phyloP scores from a whole-genome alignment of 2,797 vertebrate species.

The Triplophysa yarkandensis region DNA sequence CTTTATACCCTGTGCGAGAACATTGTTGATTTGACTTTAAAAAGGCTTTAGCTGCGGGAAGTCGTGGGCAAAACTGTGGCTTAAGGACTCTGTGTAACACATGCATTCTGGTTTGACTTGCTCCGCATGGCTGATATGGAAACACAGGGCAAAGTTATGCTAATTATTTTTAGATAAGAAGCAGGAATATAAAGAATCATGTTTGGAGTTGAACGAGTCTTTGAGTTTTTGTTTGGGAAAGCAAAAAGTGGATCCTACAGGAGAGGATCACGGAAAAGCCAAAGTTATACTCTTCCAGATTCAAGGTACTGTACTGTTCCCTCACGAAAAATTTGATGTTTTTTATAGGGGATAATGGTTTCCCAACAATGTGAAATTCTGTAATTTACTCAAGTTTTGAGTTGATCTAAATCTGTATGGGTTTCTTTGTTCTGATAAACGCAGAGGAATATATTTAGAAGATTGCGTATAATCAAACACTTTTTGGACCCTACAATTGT shows the following conservation, averaged over 20 bases:
- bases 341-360: not conserved
- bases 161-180: conserved; percentile 10
- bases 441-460: too few relatives aligned
- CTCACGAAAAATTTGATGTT: not conserved
- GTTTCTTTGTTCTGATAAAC: too few relatives aligned
- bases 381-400: too few relatives aligned
- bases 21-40: conserved; percentile 48
- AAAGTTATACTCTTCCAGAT: conserved; percentile 68
- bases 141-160: conserved; percentile 2
- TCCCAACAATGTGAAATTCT: too few relatives aligned
- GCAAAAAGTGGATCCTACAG: conserved; percentile 63
- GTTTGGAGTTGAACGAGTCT: conserved; percentile 70
- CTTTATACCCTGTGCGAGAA: conserved; percentile 46
- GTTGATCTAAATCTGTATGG: too few relatives aligned
- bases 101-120: conserved; percentile 1
- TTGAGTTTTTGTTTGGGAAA: conserved; percentile 68
- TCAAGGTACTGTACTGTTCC: conserved; percentile 72
- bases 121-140: not conserved
- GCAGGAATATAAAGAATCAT: conserved; percentile 53
- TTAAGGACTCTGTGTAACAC: not conserved
- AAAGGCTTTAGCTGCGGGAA: conserved; percentile 15
- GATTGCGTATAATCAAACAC: too few relatives aligned
- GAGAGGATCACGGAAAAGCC: conserved; percentile 72
- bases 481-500: too few relatives aligned
- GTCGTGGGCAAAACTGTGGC: conserved; percentile 1